These are phyloP conservation scores for Palaemon carinicauda DNA, from an alignment of 1,140 invertebrate genomes.

Conservation along the genomic window DNA sequence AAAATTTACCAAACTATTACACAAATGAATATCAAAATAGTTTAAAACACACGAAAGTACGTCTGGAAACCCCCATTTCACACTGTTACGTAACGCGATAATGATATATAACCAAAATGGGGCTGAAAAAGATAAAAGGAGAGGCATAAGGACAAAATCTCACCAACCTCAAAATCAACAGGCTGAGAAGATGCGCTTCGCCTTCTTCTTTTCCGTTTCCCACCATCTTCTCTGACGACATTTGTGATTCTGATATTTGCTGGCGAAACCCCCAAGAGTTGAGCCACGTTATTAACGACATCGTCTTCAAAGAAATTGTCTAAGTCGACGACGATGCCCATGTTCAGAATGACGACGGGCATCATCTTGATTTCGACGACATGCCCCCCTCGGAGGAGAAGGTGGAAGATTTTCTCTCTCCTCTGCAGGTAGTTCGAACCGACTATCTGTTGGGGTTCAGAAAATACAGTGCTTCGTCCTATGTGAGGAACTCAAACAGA, in stretches of 20 bases:
- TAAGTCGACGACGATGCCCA: constrained; percentile 7
- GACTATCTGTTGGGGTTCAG: not conserved
- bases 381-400: constrained; percentile 12
- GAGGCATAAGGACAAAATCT: no score
- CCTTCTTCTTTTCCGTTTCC: not conserved
- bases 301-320: constrained; percentile 37
- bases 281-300: constrained; percentile 8
- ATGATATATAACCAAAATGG: no score
- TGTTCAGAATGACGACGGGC: constrained; percentile 27
- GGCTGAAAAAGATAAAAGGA: no score
- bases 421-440: constrained; percentile 33
- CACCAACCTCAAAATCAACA: no score
- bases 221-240: constrained; percentile 12
- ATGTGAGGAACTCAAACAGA: no score
- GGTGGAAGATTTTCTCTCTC: constrained; percentile 13
- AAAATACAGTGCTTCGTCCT: no score
- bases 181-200: no score
- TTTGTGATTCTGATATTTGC: constrained; percentile 21
- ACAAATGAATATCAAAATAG: no score
- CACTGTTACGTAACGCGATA: no score
- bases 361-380: constrained; percentile 7
- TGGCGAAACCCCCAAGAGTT: not conserved
- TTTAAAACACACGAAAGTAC: no score
- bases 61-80: no score
- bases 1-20: no score